These are phyloP conservation scores for Alethe castanea DNA, from an alignment of 2,113 vertebrate species.

Conservation along the genomic window DNA sequence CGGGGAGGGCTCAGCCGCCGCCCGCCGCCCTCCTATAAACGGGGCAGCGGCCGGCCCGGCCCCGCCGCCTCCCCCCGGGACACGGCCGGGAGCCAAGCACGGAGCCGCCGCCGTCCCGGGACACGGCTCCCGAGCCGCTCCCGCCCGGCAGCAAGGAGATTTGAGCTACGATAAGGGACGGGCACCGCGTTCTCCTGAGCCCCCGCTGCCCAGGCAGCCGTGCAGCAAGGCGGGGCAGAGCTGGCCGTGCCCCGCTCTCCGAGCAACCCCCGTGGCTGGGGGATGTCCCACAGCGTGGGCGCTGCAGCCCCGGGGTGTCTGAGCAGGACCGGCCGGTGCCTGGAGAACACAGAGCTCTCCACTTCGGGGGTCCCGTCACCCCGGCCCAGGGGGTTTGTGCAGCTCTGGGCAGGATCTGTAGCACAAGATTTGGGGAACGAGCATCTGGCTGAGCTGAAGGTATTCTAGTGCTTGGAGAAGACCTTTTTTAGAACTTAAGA, in stretches of 20 bases:
- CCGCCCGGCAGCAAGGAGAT: background rate
- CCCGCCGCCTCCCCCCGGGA: background rate
- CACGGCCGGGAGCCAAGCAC: background rate
- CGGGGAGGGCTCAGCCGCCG: constrained; percentile 4
- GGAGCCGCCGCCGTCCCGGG: background rate
- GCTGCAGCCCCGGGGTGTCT: background rate
- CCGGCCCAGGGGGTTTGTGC: accelerated
- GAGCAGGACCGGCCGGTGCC: background rate
- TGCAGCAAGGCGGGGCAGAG: background rate
- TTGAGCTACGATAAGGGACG: background rate
- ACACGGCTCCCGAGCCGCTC: background rate
- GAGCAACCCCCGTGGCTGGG: background rate
- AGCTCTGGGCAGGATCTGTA: background rate
- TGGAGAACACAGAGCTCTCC: background rate
- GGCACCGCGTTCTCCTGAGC: background rate
- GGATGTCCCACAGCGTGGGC: no score
- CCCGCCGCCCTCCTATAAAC: constrained; percentile 31
- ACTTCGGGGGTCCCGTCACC: background rate
- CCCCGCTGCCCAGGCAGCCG: background rate
- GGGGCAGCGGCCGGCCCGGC: background rate
- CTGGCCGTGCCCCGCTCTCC: background rate
- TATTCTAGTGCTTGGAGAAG: background rate
- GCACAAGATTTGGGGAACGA: background rate
- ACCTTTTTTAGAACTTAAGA: background rate
- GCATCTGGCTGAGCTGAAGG: background rate